Evolutionary conservation across 2,113 vertebrate species (phyloP), one percentile per base, ranked within the genome.

Genomic region (Ranitomeya imitator): DNA sequence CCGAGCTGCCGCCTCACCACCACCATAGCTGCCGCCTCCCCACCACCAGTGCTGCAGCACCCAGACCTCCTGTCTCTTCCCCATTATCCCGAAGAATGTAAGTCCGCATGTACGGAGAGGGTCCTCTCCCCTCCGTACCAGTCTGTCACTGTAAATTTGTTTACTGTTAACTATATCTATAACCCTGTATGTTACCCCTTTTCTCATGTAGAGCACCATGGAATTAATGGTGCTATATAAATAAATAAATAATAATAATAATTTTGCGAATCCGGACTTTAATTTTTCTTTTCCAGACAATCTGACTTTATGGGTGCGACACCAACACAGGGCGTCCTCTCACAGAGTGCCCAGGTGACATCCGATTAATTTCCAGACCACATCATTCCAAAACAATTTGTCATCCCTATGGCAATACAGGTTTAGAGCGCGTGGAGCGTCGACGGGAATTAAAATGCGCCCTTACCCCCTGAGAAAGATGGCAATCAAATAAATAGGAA

Each of bases 321-420:
- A 19, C 14, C 7, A 23, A 52, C 15, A 55, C 55, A 2, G 21
- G 51, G 13, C 21, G n/a, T 19, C 12, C 71, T 4, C 7, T 51
- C 21, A 12, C 23, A 55, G 6, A 13, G 76, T 19, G 55, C 52
- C n/a, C 12, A 23, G 52, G 76, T 79, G 76, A 79, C 52, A 79
- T 79, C 51, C 52, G 14, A 52, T 55, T 55, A 79, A 79, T 55
- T 79, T 55, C 18, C 21, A 54, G 51, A 54, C 51, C 18, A 19
- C 45, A 74, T 54, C 52, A 55, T 21, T n/a, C 76, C 76, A 13
- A 79, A 79, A 79, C 76, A 79, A 79, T 79, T 79, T 55, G 14
- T 1, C 51, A 13, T 19, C 76, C 52, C 23, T 45, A 10, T 51
- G 19, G 52, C 51, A 13, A 79, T 23, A 7, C 51, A 23, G n/a